Conservation (phyloP, 2,797 vertebrate species). For the Diplodus puntazzo region DNA sequence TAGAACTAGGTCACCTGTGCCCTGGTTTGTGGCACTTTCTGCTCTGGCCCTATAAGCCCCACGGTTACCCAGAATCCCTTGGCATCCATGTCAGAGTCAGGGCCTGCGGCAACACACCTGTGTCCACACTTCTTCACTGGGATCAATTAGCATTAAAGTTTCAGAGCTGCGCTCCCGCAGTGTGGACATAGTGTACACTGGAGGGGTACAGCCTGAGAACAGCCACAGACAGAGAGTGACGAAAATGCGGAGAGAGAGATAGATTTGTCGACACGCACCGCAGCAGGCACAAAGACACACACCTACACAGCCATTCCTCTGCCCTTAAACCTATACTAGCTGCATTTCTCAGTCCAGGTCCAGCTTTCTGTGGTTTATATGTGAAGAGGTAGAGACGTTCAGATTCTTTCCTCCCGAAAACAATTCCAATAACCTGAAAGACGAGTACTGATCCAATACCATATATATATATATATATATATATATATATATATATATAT, state of each 20-base stretch:
- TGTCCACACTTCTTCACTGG: constrained; percentile 83
- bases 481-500: too few species aligned
- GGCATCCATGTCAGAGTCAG: constrained; percentile 72
- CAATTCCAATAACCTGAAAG: too few species aligned
- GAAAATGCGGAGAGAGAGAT: constrained; percentile 50
- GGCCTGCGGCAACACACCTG: constrained; percentile 85
- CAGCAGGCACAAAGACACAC: constrained; percentile 12
- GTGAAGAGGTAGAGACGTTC: not conserved
- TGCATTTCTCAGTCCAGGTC: not conserved
- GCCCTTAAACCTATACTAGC: not conserved
- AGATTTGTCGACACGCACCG: constrained; percentile 60
- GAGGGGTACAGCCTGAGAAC: constrained; percentile 69
- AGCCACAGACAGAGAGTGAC: constrained; percentile 65
- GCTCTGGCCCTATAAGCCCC: constrained; percentile 68
- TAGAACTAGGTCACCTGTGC: constrained; percentile 79
- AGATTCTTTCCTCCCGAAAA: too few species aligned
- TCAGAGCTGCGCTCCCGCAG: constrained; percentile 68
- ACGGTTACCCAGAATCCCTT: constrained; percentile 75
- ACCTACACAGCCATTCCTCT: constrained; percentile 17
- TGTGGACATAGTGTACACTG: constrained; percentile 76
- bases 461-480: too few species aligned
- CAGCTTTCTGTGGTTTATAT: not conserved
- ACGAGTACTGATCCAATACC: too few species aligned
- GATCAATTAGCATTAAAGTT: constrained; percentile 89
- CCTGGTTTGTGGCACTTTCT: constrained; percentile 68